Percentiles rank a stretch among this genome's conserved stretches.
These are phyloP conservation scores for Bucorvus abyssinicus DNA, from an alignment of 2,797 vertebrate species.

Conservation along the genomic window DNA sequence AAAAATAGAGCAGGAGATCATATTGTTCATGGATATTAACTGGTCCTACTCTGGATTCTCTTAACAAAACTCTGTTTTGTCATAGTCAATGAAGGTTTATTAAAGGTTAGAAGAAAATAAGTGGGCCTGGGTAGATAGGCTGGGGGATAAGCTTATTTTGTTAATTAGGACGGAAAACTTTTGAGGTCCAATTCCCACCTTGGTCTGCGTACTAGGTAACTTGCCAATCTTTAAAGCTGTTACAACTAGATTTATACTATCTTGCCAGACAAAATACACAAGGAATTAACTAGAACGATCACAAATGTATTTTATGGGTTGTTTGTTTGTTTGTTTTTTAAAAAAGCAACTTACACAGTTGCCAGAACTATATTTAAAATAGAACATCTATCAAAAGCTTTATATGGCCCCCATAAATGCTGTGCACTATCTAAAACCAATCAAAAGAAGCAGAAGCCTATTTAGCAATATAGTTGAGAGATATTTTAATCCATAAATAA, in stretches of 20 bases:
- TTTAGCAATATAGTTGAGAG: slow-evolving; percentile 53
- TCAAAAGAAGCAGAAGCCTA: slow-evolving; percentile 61
- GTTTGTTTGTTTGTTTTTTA: neutral
- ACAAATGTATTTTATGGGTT: slow-evolving; percentile 61
- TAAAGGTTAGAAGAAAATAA: slow-evolving; percentile 54
- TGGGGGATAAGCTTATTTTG: slow-evolving; percentile 51
- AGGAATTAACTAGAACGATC: slow-evolving; percentile 70
- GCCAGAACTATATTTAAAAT: slow-evolving; percentile 66
- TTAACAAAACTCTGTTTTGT: slow-evolving; percentile 19
- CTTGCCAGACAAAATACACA: slow-evolving; percentile 73
- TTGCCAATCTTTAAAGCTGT: slow-evolving; percentile 68
- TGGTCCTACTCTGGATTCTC: neutral
- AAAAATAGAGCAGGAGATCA: neutral
- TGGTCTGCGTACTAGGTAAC: slow-evolving; percentile 57
- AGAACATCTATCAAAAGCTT: slow-evolving; percentile 35
- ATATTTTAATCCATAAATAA: slow-evolving; percentile 69
- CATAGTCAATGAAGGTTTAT: slow-evolving; percentile 21
- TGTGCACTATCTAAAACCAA: slow-evolving; percentile 57
- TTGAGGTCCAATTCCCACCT: slow-evolving; percentile 55
- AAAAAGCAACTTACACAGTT: neutral
- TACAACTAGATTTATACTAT: slow-evolving; percentile 59
- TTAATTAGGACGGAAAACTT: slow-evolving; percentile 64
- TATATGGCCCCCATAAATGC: neutral
- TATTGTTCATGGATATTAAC: neutral
- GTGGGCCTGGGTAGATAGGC: slow-evolving; percentile 25